These are phyloP conservation scores for Danio tinwini DNA, from an alignment of 2,797 vertebrate species.

Conservation along the genomic window DNA sequence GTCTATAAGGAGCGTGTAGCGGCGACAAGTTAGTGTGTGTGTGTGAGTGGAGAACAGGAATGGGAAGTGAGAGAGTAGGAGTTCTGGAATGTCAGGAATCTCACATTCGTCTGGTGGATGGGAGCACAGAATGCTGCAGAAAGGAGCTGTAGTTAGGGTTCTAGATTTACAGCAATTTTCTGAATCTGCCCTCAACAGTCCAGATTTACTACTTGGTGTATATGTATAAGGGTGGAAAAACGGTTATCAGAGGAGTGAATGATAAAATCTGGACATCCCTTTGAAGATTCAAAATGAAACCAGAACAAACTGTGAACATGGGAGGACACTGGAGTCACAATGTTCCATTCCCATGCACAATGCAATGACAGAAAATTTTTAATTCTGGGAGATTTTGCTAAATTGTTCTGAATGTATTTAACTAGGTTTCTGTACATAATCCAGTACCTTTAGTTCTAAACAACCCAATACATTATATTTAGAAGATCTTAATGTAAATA, in stretches of 20 bases:
- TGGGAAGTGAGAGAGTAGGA: conserved; percentile 29
- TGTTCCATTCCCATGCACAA: neutral
- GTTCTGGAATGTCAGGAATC: conserved; percentile 65
- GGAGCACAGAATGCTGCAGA: neutral
- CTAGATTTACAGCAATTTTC: conserved; percentile 18
- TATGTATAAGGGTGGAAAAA: conserved; percentile 13
- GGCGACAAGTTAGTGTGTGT: too few species aligned
- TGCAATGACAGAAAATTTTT: neutral
- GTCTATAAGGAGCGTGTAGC: neutral
- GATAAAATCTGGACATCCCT: conserved; percentile 8
- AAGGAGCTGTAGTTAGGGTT: neutral
- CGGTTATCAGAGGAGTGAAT: neutral
- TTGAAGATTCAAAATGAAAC: neutral
- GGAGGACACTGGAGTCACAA: neutral
- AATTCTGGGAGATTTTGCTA: too few species aligned
- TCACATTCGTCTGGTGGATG: conserved; percentile 19
- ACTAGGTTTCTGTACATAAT: too few species aligned
- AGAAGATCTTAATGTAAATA: too few species aligned
- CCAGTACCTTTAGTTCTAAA: too few species aligned
- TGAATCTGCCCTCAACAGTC: neutral
- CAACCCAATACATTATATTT: too few species aligned
- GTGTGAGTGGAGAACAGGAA: conserved; percentile 4
- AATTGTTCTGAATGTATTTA: too few species aligned
- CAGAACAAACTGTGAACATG: neutral
- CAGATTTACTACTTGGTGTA: conserved; percentile 24